A percentile compares a stretch with the other conserved stretches of the same genome.
Evolutionary conservation across 2,113 vertebrate species (phyloP).

Genomic region (Gulo gulo): DNA sequence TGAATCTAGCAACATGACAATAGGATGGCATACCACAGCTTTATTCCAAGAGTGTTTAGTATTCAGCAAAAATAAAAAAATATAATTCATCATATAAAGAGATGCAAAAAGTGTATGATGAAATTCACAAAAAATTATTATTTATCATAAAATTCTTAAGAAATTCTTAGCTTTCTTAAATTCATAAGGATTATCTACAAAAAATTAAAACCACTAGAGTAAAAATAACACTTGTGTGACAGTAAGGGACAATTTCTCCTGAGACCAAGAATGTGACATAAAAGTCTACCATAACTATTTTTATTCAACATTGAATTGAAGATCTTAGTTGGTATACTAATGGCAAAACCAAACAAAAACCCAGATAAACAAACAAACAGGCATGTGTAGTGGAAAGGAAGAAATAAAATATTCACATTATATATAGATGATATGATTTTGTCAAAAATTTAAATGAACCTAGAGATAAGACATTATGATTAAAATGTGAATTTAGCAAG

Average conservation of each 20-base stretch:
- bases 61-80: not conserved
- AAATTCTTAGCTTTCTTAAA: not conserved
- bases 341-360: not conserved
- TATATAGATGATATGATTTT: not conserved
- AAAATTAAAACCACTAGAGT: not conserved
- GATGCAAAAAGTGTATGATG: not conserved
- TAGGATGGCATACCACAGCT: not conserved
- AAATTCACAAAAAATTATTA: not conserved
- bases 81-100: not conserved
- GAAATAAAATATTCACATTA: not conserved
- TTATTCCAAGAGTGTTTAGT: not conserved
- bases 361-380: not conserved
- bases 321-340: not conserved
- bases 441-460: not conserved
- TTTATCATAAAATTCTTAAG: not conserved
- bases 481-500: not conserved
- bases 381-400: not conserved
- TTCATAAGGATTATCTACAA: not conserved
- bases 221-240: not conserved
- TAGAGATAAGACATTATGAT: not conserved
- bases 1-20: not conserved
- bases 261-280: not conserved
- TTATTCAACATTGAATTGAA: not conserved
- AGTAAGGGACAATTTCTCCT: not conserved
- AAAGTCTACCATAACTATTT: not conserved